Percentiles rank a stretch among this genome's conserved stretches.
Conservation (phyloP, 1,140 invertebrate species). For the Cyphomyrmex costatus region DNA sequence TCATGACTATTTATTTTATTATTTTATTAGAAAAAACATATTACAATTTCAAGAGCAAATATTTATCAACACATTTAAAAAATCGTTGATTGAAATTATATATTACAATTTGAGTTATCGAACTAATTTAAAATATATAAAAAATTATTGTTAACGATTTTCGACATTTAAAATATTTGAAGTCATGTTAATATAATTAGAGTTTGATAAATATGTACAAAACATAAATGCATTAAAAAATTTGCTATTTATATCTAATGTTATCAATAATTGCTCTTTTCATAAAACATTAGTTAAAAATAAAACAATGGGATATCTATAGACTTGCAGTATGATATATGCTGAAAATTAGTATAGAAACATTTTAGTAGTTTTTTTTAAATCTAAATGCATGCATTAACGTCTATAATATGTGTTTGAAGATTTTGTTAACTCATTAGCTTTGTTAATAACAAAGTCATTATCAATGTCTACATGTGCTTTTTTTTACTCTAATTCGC, state of each 20-base stretch:
- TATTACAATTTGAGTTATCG: not conserved
- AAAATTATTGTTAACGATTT: too few relatives aligned
- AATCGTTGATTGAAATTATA: not conserved
- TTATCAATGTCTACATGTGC: not conserved
- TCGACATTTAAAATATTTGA: too few relatives aligned
- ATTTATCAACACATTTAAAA: conserved; percentile 1
- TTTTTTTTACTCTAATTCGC: conserved; percentile 39
- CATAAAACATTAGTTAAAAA: not conserved
- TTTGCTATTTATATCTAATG: not conserved
- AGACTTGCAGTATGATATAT: not conserved
- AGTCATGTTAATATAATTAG: too few relatives aligned
- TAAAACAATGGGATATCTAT: not conserved
- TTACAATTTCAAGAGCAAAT: not conserved
- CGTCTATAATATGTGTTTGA: not conserved
- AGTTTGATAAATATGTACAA: too few relatives aligned
- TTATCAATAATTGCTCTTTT: not conserved
- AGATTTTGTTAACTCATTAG: conserved; percentile 3
- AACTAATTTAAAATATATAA: too few relatives aligned
- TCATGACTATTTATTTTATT: not conserved
- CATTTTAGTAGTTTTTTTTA: not conserved
- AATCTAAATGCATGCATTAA: not conserved
- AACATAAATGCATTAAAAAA: not conserved
- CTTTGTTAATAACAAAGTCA: not conserved
- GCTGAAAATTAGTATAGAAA: not conserved
- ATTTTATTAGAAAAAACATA: not conserved